Evolutionary conservation across 2,797 vertebrate species (phyloP).

Genomic region (Moxostoma hubbsi): DNA sequence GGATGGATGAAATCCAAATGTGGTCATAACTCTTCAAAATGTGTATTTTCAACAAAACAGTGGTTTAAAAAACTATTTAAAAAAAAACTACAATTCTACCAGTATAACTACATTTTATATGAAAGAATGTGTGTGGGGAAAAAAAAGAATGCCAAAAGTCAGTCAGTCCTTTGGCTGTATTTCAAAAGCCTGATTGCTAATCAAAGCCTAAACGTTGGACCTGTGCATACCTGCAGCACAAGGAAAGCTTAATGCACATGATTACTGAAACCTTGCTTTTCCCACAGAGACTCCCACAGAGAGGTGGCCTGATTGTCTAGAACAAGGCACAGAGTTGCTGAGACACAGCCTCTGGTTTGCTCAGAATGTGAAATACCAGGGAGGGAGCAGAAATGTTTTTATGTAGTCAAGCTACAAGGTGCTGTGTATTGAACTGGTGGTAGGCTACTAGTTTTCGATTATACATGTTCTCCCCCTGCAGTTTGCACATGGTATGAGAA

Average conservation of each 20-base stretch:
- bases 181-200: constrained; percentile 60
- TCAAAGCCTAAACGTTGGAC: constrained; percentile 57
- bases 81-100: too few species aligned
- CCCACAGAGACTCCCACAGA: constrained; percentile 50
- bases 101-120: too few species aligned
- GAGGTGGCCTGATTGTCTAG: constrained; percentile 59
- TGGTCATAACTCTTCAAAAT: too few species aligned
- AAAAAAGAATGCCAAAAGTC: background rate
- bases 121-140: too few species aligned
- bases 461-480: constrained; percentile 58
- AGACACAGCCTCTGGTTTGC: constrained; percentile 48
- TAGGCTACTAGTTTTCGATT: constrained; percentile 3
- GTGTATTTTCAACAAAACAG: too few species aligned
- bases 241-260: constrained; percentile 62
- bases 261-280: constrained; percentile 58
- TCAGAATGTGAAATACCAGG: constrained; percentile 46
- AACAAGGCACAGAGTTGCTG: constrained; percentile 42
- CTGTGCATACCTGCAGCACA: constrained; percentile 57
- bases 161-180: constrained; percentile 30
- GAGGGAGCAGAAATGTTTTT: constrained; percentile 47
- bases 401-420: constrained; percentile 1
- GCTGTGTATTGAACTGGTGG: background rate
- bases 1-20: too few species aligned
- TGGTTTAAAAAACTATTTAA: too few species aligned
- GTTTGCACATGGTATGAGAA: constrained; percentile 25